These are phyloP conservation scores for Rhinichthys osculus DNA, from an alignment of 2,797 vertebrate genomes.

Conservation along the genomic window DNA sequence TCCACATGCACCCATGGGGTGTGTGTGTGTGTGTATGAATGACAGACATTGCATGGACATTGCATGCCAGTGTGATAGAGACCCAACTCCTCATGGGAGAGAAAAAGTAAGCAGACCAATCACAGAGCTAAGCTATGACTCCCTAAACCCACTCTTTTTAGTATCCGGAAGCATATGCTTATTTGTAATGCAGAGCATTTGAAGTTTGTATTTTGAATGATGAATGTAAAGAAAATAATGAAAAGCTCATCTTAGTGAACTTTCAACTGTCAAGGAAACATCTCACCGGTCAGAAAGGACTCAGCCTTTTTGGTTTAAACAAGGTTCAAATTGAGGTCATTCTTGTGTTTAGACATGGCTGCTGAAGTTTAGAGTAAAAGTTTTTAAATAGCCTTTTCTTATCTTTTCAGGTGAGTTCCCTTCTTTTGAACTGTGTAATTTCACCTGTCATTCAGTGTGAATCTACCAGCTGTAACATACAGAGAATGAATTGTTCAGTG, in stretches of 20 bases:
- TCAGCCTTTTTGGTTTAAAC: neutral
- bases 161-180: neutral
- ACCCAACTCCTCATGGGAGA: conserved; percentile 47
- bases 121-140: conserved; percentile 61
- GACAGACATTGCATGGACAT: conserved; percentile 74
- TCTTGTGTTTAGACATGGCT: neutral
- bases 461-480: neutral
- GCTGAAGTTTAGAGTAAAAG: neutral
- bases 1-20: conserved; percentile 63
- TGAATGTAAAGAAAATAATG: neutral
- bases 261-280: neutral
- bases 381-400: neutral
- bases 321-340: neutral
- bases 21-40: conserved; percentile 66
- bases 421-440: conserved; percentile 7
- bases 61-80: conserved; percentile 71
- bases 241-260: conserved; percentile 5
- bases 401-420: conserved; percentile 8
- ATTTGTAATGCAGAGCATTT: neutral
- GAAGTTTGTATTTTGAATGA: neutral
- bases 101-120: conserved; percentile 46
- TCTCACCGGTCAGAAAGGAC: neutral
- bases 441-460: neutral
- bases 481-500: neutral
- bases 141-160: neutral